Percentiles rank a stretch among this genome's conserved stretches.
These are phyloP conservation scores for Carapus acus DNA, from an alignment of 2,797 vertebrate species.

Conservation along the genomic window DNA sequence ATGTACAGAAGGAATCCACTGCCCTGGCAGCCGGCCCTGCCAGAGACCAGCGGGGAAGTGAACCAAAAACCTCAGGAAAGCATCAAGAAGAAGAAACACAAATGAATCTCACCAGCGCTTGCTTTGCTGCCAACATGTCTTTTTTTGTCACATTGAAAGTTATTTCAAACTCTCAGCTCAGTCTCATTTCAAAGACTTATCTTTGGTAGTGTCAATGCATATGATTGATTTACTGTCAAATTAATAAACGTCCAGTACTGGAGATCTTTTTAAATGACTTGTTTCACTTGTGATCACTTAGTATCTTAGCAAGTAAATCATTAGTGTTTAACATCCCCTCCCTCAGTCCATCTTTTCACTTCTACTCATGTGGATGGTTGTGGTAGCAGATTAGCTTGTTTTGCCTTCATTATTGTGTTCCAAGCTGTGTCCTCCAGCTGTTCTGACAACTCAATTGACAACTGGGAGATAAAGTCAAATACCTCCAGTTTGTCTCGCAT, in stretches of 20 bases:
- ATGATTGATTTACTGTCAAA: constrained; percentile 21
- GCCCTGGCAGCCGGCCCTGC: constrained; percentile 84
- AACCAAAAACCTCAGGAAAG: constrained; percentile 84
- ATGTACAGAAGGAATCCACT: constrained; percentile 90
- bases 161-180: constrained; percentile 12
- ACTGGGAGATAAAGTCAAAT: too few species aligned
- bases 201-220: constrained; percentile 26
- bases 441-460: too few species aligned
- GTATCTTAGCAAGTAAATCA: too few species aligned
- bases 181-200: constrained; percentile 24
- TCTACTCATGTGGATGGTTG: too few species aligned
- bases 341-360: too few species aligned
- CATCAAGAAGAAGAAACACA: constrained; percentile 79
- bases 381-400: too few species aligned
- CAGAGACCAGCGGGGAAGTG: constrained; percentile 73
- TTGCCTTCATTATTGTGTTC: too few species aligned
- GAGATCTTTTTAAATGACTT: constrained; percentile 19
- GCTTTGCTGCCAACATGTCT: constrained; percentile 17
- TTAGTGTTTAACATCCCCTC: too few species aligned
- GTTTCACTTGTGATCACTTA: constrained; percentile 10
- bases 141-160: constrained; percentile 33
- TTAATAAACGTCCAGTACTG: constrained; percentile 38
- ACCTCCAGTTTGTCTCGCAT: too few species aligned
- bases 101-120: constrained; percentile 52
- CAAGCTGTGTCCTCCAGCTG: too few species aligned